Conservation (phyloP, 1,140 invertebrate species). For the Pseudachorutes palmiensis region DNA sequence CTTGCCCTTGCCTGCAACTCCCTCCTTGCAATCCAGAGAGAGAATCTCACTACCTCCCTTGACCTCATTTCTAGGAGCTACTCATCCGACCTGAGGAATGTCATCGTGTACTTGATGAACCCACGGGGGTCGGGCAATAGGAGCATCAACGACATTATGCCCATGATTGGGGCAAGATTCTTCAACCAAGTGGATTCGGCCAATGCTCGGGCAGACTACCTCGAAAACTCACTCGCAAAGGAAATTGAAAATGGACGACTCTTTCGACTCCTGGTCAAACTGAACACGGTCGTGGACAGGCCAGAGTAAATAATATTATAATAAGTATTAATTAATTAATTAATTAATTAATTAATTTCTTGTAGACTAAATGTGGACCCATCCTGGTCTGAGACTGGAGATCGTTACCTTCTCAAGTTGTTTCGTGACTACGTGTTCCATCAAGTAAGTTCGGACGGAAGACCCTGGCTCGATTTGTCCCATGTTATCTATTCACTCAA, state of each 20-base stretch:
- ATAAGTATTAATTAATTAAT: background rate
- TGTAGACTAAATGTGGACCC: constrained; percentile 79
- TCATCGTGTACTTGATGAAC: constrained; percentile 69
- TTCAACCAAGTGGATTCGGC: constrained; percentile 89
- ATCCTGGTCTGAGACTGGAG: constrained; percentile 93
- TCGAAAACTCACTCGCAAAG: constrained; percentile 83
- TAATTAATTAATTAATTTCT: constrained; percentile 27
- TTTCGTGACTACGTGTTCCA: constrained; percentile 97
- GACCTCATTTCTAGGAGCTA: constrained; percentile 83
- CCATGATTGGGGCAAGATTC: constrained; percentile 95
- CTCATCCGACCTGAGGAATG: constrained; percentile 83
- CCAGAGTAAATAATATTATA: constrained; percentile 63
- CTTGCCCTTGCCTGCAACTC: constrained; percentile 84
- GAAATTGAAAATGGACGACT: constrained; percentile 92
- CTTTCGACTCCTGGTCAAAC: constrained; percentile 79
- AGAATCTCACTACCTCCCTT: constrained; percentile 75
- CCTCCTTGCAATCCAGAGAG: constrained; percentile 71
- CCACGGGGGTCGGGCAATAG: constrained; percentile 45
- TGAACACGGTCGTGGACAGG: constrained; percentile 84
- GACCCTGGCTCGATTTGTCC: constrained; percentile 90
- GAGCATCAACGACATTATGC: constrained; percentile 93
- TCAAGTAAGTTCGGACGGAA: constrained; percentile 79
- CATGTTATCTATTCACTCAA: constrained; percentile 91
- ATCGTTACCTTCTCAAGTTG: constrained; percentile 94
- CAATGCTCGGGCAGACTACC: constrained; percentile 72